Evolutionary conservation across 2,113 vertebrate species (phyloP).

Genomic region (Opisthocomus hoazin): DNA sequence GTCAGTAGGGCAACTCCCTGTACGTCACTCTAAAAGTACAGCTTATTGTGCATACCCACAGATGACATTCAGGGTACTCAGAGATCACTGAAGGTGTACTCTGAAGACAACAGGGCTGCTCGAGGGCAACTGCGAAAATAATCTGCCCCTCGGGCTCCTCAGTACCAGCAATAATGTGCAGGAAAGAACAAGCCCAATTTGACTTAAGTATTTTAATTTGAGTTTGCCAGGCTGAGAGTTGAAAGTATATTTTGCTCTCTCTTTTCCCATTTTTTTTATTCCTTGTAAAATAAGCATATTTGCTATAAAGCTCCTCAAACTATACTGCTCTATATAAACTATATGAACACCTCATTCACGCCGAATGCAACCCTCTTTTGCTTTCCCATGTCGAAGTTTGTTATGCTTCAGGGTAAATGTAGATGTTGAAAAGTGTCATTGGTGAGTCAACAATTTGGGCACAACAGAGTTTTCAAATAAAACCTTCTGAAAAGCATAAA

Average conservation of each 20-base stretch:
- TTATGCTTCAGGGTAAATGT: neutral
- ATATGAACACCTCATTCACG: neutral
- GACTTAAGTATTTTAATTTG: neutral
- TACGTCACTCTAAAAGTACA: neutral
- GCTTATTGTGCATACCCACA: neutral
- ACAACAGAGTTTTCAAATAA: conserved; percentile 21
- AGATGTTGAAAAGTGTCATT: neutral
- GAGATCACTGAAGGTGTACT: neutral
- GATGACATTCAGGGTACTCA: neutral
- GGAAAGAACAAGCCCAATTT: neutral
- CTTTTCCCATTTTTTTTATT: accelerated
- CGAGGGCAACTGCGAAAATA: neutral
- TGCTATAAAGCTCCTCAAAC: neutral
- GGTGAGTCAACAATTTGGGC: neutral
- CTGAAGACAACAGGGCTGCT: neutral
- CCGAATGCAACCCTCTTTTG: neutral
- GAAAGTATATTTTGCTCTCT: neutral
- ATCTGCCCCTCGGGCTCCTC: neutral
- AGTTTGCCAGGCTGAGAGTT: neutral
- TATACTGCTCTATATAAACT: neutral
- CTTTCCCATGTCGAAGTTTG: neutral
- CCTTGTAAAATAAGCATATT: neutral
- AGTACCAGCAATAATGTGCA: neutral
- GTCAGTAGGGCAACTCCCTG: neutral
- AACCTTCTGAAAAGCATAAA: conserved; percentile 29